Evolutionary conservation across 2,888 invertebrate species (phyloP).

Genomic region (Cantharis flavilabris): DNA sequence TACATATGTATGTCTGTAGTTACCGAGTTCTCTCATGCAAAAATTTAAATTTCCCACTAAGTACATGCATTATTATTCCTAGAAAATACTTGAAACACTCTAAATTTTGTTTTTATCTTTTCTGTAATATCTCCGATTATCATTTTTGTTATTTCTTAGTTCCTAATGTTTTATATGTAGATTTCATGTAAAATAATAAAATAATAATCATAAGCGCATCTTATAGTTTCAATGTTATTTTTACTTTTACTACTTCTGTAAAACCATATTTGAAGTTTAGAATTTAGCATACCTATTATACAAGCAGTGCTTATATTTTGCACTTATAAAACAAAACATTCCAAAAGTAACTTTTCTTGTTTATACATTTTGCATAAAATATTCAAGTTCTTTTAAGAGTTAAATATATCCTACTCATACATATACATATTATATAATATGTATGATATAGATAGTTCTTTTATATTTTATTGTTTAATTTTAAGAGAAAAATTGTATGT

Average conservation of each 20-base stretch:
- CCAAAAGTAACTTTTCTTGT: background rate
- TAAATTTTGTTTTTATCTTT: too few species aligned
- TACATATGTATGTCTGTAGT: too few species aligned
- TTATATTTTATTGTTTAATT: background rate
- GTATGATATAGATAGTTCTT: background rate
- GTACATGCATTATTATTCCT: too few species aligned
- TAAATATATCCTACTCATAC: background rate
- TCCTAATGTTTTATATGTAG: background rate
- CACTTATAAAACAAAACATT: background rate
- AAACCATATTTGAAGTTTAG: background rate
- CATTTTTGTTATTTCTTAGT: background rate
- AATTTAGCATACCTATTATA: background rate
- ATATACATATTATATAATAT: background rate
- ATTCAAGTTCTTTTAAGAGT: background rate
- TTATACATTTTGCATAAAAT: background rate
- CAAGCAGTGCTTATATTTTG: background rate
- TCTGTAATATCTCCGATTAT: background rate
- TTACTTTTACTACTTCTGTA: background rate
- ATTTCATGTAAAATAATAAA: background rate
- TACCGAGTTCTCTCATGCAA: too few species aligned
- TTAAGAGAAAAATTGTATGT: background rate
- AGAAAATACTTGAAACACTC: too few species aligned
- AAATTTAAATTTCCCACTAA: too few species aligned
- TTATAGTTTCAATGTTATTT: background rate
- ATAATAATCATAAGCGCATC: background rate